Evolutionary conservation across 1,140 invertebrate genomes (phyloP).

Genomic region (Pogonomyrmex barbatus): DNA sequence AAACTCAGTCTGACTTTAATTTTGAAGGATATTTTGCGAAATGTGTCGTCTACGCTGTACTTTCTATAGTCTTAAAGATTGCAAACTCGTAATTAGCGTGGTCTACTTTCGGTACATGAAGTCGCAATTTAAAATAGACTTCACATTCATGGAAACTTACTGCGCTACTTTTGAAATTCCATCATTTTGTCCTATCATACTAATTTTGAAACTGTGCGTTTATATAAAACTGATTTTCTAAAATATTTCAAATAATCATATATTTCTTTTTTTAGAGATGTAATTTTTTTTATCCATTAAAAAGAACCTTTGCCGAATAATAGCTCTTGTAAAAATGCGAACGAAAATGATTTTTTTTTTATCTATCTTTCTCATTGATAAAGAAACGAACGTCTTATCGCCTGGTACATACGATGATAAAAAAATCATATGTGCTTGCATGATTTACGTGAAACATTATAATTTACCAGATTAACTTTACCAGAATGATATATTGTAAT

Average conservation of each 20-base stretch:
- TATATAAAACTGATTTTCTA: background rate
- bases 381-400: slow-evolving; percentile 36
- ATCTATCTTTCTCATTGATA: background rate
- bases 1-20: background rate
- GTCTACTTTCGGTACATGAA: background rate
- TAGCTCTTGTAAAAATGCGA: background rate
- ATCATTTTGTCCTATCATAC: background rate
- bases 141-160: no score
- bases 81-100: background rate
- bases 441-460: background rate
- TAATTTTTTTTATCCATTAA: no score
- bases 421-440: background rate
- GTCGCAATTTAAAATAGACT: background rate
- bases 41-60: background rate
- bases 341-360: background rate
- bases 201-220: background rate
- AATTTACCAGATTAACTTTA: slow-evolving; percentile 31
- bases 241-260: background rate
- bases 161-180: background rate
- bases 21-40: background rate
- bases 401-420: background rate
- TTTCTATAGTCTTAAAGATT: background rate
- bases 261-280: background rate
- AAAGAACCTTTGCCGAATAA: background rate
- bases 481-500: slow-evolving; percentile 28